Evolutionary conservation across 2,113 vertebrate species (phyloP), one percentile per base, ranked within the genome.

Genomic region (Hemichromis elongatus): DNA sequence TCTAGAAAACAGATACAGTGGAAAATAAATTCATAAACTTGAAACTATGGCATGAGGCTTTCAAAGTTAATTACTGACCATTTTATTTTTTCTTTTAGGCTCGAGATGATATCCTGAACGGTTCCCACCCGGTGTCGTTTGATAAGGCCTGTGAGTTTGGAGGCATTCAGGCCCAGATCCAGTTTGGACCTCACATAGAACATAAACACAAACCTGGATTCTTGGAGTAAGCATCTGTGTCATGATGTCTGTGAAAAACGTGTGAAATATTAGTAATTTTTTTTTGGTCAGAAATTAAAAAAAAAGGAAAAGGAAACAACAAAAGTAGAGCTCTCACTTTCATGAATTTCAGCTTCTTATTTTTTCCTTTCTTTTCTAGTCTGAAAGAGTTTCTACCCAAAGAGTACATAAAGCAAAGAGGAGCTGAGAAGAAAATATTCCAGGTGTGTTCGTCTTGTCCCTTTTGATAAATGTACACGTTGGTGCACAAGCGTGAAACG

Each of bases 191-290:
- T 89, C 97, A 99, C 12, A 97, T 99, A 86, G 99, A 99, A 42
- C 98, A 98, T 89, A 99, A 99, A 95, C 99, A 99, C 95, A 99
- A 99, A 90, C 97, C 98, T 35, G 99, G 99, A 94, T 99, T 99
- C 94, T 95, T 99, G 81, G 99, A 99, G 98, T 99, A 97, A 98
- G 96, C 86, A 10, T 73, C 45, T 63, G 9, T 57, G 13, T 13
- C 35, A 26, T 50, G 28, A 28, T 26, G 2, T 50, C 33, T 13
- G 14, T 37, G 19, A 28, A 6, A 77, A 68, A 12, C 5, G 4
- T 63, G 59, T 37, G n/a, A 63, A 63, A 63, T 37, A 63, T 63
- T 13, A 0, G n/a, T 33, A 33, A 33, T 6, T 33, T 33, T 6
- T 33, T 33, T 63, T 63, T 21, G 4, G 2, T 7, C 33, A 63